Percentiles rank a stretch among this genome's conserved stretches.
Conservation (phyloP, 1,140 invertebrate species). For the Sipha flava region DNA sequence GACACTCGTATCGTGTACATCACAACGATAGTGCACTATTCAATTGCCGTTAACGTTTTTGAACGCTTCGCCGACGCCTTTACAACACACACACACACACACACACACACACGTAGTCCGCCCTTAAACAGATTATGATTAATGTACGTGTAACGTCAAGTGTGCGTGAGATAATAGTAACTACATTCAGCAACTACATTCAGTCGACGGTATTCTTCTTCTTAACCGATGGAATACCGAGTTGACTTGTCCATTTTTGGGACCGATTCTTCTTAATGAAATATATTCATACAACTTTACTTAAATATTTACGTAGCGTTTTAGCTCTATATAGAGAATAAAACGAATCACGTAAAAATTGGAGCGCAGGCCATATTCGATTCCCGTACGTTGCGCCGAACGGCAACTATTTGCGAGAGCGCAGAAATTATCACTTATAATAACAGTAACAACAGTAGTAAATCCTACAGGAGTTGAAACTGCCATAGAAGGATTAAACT, state of each 20-base stretch:
- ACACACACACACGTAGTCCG: too few relatives aligned
- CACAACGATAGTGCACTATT: not conserved
- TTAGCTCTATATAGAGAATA: not conserved
- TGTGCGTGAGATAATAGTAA: not conserved
- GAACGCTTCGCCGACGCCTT: not conserved
- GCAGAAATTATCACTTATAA: not conserved
- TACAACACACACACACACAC: too few relatives aligned
- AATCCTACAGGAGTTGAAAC: conserved; percentile 21
- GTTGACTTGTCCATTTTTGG: not conserved
- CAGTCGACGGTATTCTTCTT: not conserved
- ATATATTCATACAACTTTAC: not conserved
- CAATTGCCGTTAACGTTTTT: not conserved
- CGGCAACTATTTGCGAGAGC: not conserved
- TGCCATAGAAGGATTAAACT: conserved; percentile 1
- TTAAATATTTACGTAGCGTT: not conserved
- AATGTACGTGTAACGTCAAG: not conserved
- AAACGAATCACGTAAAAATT: not conserved
- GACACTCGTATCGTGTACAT: not conserved
- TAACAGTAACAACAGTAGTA: not conserved
- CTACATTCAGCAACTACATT: not conserved
- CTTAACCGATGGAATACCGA: not conserved
- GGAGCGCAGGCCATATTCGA: not conserved
- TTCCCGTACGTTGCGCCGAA: not conserved
- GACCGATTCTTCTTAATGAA: not conserved
- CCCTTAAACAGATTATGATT: not conserved